phyloP scores from a whole-genome alignment of 2,888 invertebrate genomes.

The Linnaemya vulpina region DNA sequence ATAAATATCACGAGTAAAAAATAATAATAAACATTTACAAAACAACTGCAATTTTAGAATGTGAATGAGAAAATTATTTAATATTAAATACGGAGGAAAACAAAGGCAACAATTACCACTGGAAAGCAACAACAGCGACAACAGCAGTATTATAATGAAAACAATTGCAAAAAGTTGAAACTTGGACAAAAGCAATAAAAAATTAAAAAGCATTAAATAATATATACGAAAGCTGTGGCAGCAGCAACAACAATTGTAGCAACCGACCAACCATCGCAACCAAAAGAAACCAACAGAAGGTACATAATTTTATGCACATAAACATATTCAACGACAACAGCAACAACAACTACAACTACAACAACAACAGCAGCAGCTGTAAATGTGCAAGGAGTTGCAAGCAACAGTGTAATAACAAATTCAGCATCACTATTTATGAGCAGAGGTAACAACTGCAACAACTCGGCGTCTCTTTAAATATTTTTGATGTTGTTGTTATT shows the following conservation, averaged over 20 bases:
- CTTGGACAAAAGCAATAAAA: slow-evolving; percentile 76
- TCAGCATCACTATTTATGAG: slow-evolving; percentile 33
- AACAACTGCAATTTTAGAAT: slow-evolving; percentile 23
- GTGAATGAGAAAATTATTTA: slow-evolving; percentile 45
- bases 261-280: slow-evolving; percentile 69
- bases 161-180: slow-evolving; percentile 70
- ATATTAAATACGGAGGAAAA: slow-evolving; percentile 43
- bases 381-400: too few species aligned
- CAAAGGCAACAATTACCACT: slow-evolving; percentile 44
- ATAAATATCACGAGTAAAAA: slow-evolving; percentile 51
- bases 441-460: slow-evolving; percentile 4
- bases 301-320: slow-evolving; percentile 10
- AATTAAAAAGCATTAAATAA: slow-evolving; percentile 73
- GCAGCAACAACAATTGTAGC: slow-evolving; percentile 60
- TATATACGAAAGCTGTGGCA: slow-evolving; percentile 59
- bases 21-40: slow-evolving; percentile 10
- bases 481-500: slow-evolving; percentile 56
- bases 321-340: slow-evolving; percentile 41
- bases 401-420: slow-evolving; percentile 35
- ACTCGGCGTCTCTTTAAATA: background rate
- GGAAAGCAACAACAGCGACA: slow-evolving; percentile 45
- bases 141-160: slow-evolving; percentile 43
- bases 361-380: too few species aligned
- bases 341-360: slow-evolving; percentile 22
- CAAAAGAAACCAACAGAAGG: slow-evolving; percentile 51